A percentile compares a stretch with the other conserved stretches of the same genome.
Conservation (phyloP, 1,140 invertebrate genomes). For the Dreissena rostriformis region DNA sequence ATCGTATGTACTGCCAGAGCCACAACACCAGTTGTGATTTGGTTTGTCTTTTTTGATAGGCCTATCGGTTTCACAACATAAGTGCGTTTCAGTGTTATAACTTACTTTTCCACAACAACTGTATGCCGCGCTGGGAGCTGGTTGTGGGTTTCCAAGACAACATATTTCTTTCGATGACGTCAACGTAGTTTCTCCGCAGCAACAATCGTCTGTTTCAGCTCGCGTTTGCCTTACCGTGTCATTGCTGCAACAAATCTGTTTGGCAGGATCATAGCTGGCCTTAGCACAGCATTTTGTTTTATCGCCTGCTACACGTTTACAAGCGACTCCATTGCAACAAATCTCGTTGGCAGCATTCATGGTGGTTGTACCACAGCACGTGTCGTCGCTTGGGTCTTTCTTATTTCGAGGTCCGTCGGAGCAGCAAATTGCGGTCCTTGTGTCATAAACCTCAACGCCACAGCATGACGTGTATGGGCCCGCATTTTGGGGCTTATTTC, state of each 20-base stretch:
- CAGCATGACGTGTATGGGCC: constrained; percentile 18
- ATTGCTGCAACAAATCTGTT: constrained; percentile 10
- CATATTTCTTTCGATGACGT: constrained; percentile 7
- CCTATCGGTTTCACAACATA: constrained; percentile 10
- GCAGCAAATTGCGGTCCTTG: constrained; percentile 13
- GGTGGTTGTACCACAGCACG: constrained; percentile 33
- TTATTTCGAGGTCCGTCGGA: not conserved
- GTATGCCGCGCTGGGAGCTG: not conserved
- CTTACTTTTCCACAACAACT: constrained; percentile 13
- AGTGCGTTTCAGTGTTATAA: constrained; percentile 12
- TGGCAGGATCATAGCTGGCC: constrained; percentile 13
- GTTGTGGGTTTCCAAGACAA: constrained; percentile 10
- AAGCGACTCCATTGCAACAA: constrained; percentile 10
- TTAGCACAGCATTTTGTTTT: constrained; percentile 27
- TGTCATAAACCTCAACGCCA: constrained; percentile 11
- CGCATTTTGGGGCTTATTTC: not conserved
- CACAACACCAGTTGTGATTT: constrained; percentile 24
- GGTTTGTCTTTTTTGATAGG: constrained; percentile 3
- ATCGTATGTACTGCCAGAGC: constrained; percentile 9
- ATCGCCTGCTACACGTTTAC: not conserved
- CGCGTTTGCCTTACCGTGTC: not conserved
- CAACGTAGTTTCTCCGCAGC: constrained; percentile 3
- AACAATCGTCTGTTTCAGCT: constrained; percentile 2
- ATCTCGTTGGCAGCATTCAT: constrained; percentile 24
- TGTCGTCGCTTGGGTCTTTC: not conserved